Percentiles rank a stretch among this genome's conserved stretches.
Evolutionary conservation across 2,888 invertebrate genomes (phyloP).

Genomic region (Palloptera scutellata): DNA sequence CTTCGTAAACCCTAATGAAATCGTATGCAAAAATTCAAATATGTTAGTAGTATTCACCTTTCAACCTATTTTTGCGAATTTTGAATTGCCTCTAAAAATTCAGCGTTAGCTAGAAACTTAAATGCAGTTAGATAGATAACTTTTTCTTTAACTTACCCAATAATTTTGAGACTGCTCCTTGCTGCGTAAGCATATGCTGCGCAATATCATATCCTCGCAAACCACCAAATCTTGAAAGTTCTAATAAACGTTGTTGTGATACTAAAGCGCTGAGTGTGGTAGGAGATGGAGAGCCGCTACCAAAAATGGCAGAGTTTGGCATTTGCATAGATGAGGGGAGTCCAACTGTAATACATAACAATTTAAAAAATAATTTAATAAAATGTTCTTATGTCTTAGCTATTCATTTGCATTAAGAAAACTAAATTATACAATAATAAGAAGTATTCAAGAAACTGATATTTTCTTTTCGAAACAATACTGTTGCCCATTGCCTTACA

Average conservation of each 20-base stretch:
- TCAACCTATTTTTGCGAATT: too few species aligned
- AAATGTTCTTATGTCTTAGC: not conserved
- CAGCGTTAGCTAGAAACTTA: too few species aligned
- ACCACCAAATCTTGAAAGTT: constrained; percentile 61
- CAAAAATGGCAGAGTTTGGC: constrained; percentile 52
- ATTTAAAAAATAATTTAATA: not conserved
- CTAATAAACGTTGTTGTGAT: constrained; percentile 65
- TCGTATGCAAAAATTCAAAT: too few species aligned
- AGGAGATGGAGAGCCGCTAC: constrained; percentile 62
- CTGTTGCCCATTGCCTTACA: too few species aligned
- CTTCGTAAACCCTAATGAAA: too few species aligned
- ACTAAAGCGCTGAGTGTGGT: constrained; percentile 77
- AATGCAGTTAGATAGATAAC: not conserved
- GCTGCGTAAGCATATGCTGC: constrained; percentile 62
- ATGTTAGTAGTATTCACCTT: too few species aligned
- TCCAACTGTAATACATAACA: constrained; percentile 47
- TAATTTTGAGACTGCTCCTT: constrained; percentile 62
- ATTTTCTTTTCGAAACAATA: too few species aligned
- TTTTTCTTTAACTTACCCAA: constrained; percentile 54
- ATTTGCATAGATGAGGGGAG: constrained; percentile 63
- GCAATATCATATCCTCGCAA: constrained; percentile 62
- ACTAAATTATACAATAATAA: not conserved
- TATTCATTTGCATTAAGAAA: not conserved
- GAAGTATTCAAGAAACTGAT: not conserved
- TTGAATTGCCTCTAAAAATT: too few species aligned